These are phyloP conservation scores for Holacanthus passer DNA, from an alignment of 2,113 vertebrate genomes.

Conservation along the genomic window DNA sequence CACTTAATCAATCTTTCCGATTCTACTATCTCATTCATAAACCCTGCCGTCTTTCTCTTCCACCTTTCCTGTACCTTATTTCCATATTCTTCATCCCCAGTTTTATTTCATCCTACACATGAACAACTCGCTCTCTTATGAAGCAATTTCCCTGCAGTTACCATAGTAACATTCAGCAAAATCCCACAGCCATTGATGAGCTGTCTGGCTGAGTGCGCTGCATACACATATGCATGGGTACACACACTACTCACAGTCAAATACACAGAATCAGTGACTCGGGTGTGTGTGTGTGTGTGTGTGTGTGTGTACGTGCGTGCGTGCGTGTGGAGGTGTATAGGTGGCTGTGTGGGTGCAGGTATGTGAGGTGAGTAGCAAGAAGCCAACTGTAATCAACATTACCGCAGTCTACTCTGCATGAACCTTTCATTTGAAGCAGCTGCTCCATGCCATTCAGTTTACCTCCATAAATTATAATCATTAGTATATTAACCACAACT, in stretches of 20 bases:
- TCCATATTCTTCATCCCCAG: constrained; percentile 31
- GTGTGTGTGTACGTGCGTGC: constrained; percentile 4
- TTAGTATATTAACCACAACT: too few species aligned
- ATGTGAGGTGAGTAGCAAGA: constrained; percentile 47
- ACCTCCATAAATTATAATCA: background rate
- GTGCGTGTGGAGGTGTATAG: constrained; percentile 42
- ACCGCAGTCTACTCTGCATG: background rate
- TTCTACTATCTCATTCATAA: constrained; percentile 41
- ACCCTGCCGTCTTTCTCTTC: constrained; percentile 11
- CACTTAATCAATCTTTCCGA: background rate
- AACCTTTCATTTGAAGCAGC: background rate
- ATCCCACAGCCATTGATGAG: constrained; percentile 75
- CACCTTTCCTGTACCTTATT: constrained; percentile 10
- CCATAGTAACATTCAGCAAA: constrained; percentile 78
- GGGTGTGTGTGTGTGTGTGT: constrained; percentile 7
- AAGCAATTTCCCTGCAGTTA: constrained; percentile 71
- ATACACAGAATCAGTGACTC: constrained; percentile 36
- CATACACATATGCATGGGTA: constrained; percentile 26
- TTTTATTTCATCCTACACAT: constrained; percentile 63
- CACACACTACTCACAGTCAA: constrained; percentile 24
- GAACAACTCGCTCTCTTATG: constrained; percentile 47
- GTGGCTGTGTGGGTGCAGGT: constrained; percentile 58
- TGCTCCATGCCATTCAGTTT: background rate
- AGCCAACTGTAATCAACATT: constrained; percentile 36
- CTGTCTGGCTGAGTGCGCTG: constrained; percentile 58